These are phyloP conservation scores for Hyperoplus immaculatus DNA, from an alignment of 2,797 vertebrate genomes.

Conservation along the genomic window DNA sequence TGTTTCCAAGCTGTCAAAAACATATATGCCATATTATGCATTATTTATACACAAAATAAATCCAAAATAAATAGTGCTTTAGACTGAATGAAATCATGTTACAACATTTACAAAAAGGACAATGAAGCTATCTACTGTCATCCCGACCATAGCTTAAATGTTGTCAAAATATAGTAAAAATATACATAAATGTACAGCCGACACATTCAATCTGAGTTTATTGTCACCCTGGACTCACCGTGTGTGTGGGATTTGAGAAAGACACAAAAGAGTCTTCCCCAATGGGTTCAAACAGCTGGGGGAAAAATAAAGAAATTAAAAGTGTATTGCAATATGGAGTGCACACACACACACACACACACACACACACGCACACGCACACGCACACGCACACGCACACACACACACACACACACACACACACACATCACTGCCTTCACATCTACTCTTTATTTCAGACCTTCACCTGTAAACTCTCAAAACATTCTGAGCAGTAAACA, in stretches of 20 bases:
- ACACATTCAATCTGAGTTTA: neutral
- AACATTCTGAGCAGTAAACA: constrained; percentile 6
- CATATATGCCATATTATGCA: neutral
- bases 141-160: neutral
- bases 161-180: neutral
- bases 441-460: neutral
- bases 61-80: neutral
- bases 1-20: neutral
- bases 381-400: no score
- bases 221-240: constrained; percentile 51
- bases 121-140: neutral
- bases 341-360: neutral
- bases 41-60: neutral
- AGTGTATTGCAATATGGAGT: neutral
- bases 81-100: neutral
- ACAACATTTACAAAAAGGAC: neutral
- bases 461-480: neutral
- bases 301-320: constrained; percentile 18
- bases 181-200: neutral
- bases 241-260: constrained; percentile 70
- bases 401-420: no score
- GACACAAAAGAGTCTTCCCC: constrained; percentile 29
- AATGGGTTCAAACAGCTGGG: constrained; percentile 33
- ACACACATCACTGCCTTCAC: neutral
- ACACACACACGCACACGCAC: neutral